phyloP scores from a whole-genome alignment of 2,113 vertebrate species.

The Astatotilapia flaviijosephi region DNA sequence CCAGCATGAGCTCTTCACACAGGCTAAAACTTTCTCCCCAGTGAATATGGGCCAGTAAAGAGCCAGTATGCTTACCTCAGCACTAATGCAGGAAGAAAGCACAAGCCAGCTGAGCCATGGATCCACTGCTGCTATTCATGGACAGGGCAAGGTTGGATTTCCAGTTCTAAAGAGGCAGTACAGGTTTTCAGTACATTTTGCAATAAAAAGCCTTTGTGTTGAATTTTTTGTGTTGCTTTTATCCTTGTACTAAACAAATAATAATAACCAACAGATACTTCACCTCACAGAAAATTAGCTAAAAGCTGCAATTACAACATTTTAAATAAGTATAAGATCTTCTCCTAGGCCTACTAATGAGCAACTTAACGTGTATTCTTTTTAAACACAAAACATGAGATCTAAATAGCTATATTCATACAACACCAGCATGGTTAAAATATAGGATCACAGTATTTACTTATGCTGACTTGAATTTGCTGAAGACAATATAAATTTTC shows the following conservation, averaged over 20 bases:
- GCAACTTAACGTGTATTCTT: not conserved
- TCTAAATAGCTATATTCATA: not conserved
- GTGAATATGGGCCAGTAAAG: slow-evolving; percentile 27
- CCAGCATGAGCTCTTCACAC: slow-evolving; percentile 21
- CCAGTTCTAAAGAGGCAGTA: not conserved
- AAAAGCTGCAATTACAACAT: not conserved
- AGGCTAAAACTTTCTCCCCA: slow-evolving; percentile 20
- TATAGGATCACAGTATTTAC: not conserved
- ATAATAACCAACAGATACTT: not conserved
- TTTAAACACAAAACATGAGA: not conserved
- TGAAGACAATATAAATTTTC: not conserved
- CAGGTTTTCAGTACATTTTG: not conserved
- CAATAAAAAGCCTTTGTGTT: not conserved
- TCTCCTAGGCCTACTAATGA: not conserved
- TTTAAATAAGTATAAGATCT: not conserved
- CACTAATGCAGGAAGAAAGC: slow-evolving; percentile 35
- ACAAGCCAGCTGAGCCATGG: not conserved
- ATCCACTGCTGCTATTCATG: slow-evolving; percentile 33
- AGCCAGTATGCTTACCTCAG: slow-evolving; percentile 49
- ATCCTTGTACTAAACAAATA: not conserved
- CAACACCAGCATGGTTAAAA: not conserved
- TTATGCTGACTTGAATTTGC: not conserved
- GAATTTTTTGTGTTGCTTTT: not conserved
- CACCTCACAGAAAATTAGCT: not conserved
- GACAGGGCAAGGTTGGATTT: slow-evolving; percentile 8